phyloP scores from a whole-genome alignment of 92 coral and sea anemone species.

The Palythoa heliodiscus region DNA sequence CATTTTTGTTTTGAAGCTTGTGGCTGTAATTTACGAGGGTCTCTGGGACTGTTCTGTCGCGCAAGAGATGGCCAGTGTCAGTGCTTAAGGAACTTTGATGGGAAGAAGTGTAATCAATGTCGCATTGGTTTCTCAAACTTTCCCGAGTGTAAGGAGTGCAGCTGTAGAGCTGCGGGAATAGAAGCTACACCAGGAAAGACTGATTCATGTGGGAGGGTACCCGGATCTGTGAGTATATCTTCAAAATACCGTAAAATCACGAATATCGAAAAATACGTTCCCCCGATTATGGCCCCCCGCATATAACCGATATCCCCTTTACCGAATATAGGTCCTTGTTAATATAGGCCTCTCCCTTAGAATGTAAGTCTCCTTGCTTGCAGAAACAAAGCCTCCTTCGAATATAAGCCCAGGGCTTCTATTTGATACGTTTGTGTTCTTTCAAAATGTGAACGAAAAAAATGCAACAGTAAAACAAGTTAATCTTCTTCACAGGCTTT shows the following conservation, averaged over 20 bases:
- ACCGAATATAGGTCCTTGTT: no score
- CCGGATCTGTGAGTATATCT: constrained; percentile 20
- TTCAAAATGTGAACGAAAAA: no score
- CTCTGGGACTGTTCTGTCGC: constrained; percentile 88
- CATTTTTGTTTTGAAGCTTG: constrained; percentile 62
- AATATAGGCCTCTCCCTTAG: no score
- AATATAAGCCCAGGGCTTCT: no score
- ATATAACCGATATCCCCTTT: no score
- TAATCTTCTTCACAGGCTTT: no score
- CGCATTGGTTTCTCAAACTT: constrained; percentile 88
- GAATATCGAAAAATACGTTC: no score
- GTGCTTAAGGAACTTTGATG: constrained; percentile 81
- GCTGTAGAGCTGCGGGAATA: constrained; percentile 91
- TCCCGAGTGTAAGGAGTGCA: constrained; percentile 88
- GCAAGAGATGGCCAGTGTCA: constrained; percentile 89
- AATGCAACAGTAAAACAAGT: no score
- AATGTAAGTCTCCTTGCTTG: no score
- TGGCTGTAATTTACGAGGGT: constrained; percentile 76
- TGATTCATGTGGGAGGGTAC: constrained; percentile 54
- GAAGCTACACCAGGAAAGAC: constrained; percentile 68
- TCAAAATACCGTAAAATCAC: neutral
- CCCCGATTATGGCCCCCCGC: no score
- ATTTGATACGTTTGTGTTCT: no score
- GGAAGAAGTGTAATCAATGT: constrained; percentile 84
- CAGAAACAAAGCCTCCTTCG: no score